Percentiles rank a stretch among this genome's conserved stretches.
Evolutionary conservation across 2,113 vertebrate genomes (phyloP).

Genomic region (Pseudorhombus dupliciocellatus): DNA sequence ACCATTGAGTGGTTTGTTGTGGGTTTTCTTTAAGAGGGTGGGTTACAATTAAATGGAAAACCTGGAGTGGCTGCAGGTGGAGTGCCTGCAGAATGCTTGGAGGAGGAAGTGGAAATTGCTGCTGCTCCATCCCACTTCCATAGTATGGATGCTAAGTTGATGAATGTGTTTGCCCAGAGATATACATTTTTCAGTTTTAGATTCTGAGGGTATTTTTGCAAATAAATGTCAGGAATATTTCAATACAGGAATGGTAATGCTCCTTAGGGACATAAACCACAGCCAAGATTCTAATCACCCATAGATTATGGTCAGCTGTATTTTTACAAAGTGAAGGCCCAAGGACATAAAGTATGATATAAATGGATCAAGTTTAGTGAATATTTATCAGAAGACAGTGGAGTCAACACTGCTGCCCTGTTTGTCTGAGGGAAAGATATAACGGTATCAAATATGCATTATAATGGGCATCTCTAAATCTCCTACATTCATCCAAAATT

Average conservation of each 20-base stretch:
- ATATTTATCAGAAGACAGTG: background rate
- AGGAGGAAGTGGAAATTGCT: constrained; percentile 1
- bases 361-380: background rate
- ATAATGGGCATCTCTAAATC: background rate
- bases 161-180: background rate
- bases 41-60: constrained; percentile 38
- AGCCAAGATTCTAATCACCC: too few relatives aligned
- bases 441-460: background rate
- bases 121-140: background rate
- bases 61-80: background rate
- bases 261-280: too few relatives aligned
- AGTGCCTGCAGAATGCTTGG: constrained; percentile 3
- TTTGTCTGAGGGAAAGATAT: background rate
- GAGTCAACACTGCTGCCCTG: background rate
- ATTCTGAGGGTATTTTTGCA: background rate
- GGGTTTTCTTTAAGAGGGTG: constrained; percentile 35
- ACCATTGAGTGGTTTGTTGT: constrained; percentile 30
- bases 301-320: too few relatives aligned
- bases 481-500: background rate
- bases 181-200: background rate
- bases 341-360: background rate
- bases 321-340: background rate
- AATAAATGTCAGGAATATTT: background rate
- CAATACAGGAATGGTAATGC: too few relatives aligned
- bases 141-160: background rate